These are phyloP conservation scores for Eumerus sabulonum DNA, from an alignment of 2,888 invertebrate species.

Conservation along the genomic window DNA sequence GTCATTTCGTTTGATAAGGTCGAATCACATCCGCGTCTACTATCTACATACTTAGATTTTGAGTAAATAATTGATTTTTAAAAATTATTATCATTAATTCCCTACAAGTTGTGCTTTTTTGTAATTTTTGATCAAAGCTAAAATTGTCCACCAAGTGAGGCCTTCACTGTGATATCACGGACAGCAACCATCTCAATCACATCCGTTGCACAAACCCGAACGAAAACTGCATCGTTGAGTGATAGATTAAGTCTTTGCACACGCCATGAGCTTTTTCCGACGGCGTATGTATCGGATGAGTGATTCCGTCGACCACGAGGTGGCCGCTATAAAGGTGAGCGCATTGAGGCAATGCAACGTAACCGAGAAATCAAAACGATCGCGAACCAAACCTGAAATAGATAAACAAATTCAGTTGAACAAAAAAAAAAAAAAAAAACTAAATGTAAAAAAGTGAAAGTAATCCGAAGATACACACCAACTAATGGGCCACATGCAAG, in stretches of 20 bases:
- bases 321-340: slow-evolving; percentile 83
- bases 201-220: slow-evolving; percentile 42
- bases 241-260: slow-evolving; percentile 58
- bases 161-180: slow-evolving; percentile 52
- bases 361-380: slow-evolving; percentile 82
- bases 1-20: slow-evolving; percentile 17
- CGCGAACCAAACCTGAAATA: slow-evolving; percentile 83
- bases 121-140: slow-evolving; percentile 35
- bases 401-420: background rate
- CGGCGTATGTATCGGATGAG: slow-evolving; percentile 72
- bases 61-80: slow-evolving; percentile 67
- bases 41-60: slow-evolving; percentile 18
- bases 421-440: background rate
- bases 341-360: slow-evolving; percentile 84
- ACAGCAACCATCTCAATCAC: slow-evolving; percentile 11
- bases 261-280: slow-evolving; percentile 55
- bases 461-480: slow-evolving; percentile 79
- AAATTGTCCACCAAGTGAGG: slow-evolving; percentile 46
- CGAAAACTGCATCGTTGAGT: slow-evolving; percentile 15
- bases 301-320: slow-evolving; percentile 83
- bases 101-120: slow-evolving; percentile 25
- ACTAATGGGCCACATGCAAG: slow-evolving; percentile 83
- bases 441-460: background rate
- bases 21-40: slow-evolving; percentile 53
- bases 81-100: slow-evolving; percentile 64